Conservation (phyloP, 1,140 invertebrate genomes). For the Tribolium madens region DNA sequence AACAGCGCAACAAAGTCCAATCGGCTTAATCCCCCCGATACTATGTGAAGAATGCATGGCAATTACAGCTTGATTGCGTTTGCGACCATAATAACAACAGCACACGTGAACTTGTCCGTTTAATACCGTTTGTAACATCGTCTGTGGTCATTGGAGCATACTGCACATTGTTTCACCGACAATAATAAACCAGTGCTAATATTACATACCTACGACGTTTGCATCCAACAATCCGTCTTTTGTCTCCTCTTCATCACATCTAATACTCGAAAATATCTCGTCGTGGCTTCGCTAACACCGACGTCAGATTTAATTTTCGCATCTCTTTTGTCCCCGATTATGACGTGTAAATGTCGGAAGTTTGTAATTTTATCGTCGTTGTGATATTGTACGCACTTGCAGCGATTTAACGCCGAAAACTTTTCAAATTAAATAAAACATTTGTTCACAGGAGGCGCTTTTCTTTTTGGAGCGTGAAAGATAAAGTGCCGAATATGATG, state of each 20-base stretch:
- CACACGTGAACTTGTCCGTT: slow-evolving; percentile 15
- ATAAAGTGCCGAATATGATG: slow-evolving; percentile 33
- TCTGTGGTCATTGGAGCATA: slow-evolving; percentile 1
- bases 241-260: not conserved
- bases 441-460: not conserved
- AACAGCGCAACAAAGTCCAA: not conserved
- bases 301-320: slow-evolving; percentile 11
- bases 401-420: slow-evolving; percentile 16
- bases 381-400: slow-evolving; percentile 25
- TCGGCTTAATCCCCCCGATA: not conserved
- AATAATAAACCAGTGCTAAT: slow-evolving; percentile 7
- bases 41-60: slow-evolving; percentile 7
- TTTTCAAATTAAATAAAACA: slow-evolving; percentile 40
- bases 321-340: not conserved
- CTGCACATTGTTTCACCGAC: slow-evolving; percentile 4
- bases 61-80: slow-evolving; percentile 18
- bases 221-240: slow-evolving; percentile 16
- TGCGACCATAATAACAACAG: slow-evolving; percentile 1
- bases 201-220: slow-evolving; percentile 8
- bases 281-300: not conserved
- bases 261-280: not conserved
- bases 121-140: slow-evolving; percentile 2
- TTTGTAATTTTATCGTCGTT: slow-evolving; percentile 36
- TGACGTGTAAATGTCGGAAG: slow-evolving; percentile 33
- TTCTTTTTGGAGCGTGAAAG: slow-evolving; percentile 37